Percentiles rank a stretch among this genome's conserved stretches.
phyloP scores from a whole-genome alignment of 2,113 vertebrate species.

The Paratilapia polleni region DNA sequence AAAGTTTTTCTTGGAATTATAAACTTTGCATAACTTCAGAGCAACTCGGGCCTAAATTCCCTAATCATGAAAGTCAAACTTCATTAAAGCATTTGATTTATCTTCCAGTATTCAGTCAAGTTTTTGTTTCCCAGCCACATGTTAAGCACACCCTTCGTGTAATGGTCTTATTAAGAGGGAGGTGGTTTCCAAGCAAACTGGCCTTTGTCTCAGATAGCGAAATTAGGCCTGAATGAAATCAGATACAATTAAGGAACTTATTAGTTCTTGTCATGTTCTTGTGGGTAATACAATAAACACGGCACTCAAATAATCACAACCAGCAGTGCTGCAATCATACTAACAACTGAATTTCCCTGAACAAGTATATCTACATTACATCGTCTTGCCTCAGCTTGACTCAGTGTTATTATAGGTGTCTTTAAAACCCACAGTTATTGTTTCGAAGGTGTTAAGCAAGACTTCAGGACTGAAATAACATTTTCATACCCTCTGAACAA shows the following conservation, averaged over 20 bases:
- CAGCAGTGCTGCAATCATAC: slow-evolving; percentile 64
- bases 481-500: slow-evolving; percentile 43
- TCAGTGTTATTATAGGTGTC: slow-evolving; percentile 45
- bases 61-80: slow-evolving; percentile 79
- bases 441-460: slow-evolving; percentile 49
- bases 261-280: slow-evolving; percentile 78
- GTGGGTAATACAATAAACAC: slow-evolving; percentile 74
- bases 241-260: slow-evolving; percentile 71
- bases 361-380: slow-evolving; percentile 7
- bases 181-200: slow-evolving; percentile 66
- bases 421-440: slow-evolving; percentile 15
- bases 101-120: slow-evolving; percentile 47
- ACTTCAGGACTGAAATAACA: slow-evolving; percentile 28
- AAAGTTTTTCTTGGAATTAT: slow-evolving; percentile 79
- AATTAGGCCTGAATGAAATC: slow-evolving; percentile 70
- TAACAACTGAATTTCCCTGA: slow-evolving; percentile 52
- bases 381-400: slow-evolving; percentile 9
- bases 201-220: slow-evolving; percentile 55
- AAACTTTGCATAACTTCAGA: slow-evolving; percentile 76
- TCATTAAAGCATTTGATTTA: slow-evolving; percentile 75
- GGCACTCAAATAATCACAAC: slow-evolving; percentile 67
- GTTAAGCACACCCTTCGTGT: slow-evolving; percentile 73
- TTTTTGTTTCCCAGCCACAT: slow-evolving; percentile 47
- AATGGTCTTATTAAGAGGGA: slow-evolving; percentile 78
- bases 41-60: slow-evolving; percentile 61